Conservation (phyloP, 1,140 invertebrate genomes). For the Nasonia longicornis region DNA sequence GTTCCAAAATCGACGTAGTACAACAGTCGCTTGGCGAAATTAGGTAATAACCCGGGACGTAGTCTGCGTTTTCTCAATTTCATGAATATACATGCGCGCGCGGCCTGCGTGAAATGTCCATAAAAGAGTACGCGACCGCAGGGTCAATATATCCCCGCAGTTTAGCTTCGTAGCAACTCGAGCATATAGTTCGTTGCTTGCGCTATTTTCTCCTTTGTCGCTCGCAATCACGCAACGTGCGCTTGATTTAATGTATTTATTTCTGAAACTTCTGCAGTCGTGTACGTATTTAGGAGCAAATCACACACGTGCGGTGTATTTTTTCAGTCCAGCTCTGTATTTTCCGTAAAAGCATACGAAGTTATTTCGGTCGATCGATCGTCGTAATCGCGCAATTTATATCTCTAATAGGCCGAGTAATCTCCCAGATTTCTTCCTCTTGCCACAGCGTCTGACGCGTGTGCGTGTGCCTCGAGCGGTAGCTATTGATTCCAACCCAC, state of each 20-base stretch:
- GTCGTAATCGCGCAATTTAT: neutral
- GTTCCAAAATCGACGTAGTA: no score
- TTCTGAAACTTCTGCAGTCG: no score
- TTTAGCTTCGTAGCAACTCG: neutral
- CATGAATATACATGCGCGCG: no score
- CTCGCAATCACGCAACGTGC: no score
- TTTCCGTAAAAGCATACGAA: no score
- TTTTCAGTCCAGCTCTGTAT: no score
- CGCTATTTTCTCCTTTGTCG: no score
- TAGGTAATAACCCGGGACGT: neutral
- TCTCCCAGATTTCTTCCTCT: neutral
- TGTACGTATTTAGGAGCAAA: no score
- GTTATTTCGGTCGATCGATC: neutral
- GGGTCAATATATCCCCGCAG: neutral
- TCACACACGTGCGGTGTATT: no score
- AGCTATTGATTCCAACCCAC: slow-evolving; percentile 12
- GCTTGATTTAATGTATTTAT: no score
- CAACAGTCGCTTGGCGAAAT: neutral
- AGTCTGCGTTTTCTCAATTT: no score
- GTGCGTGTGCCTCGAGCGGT: slow-evolving; percentile 10
- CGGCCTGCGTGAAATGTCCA: no score
- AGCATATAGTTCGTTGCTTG: neutral
- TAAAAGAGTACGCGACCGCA: neutral
- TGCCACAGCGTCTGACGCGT: neutral
- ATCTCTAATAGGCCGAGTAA: neutral